Conservation (phyloP, 2,888 invertebrate species). For the Meliscaeva auricollis region DNA sequence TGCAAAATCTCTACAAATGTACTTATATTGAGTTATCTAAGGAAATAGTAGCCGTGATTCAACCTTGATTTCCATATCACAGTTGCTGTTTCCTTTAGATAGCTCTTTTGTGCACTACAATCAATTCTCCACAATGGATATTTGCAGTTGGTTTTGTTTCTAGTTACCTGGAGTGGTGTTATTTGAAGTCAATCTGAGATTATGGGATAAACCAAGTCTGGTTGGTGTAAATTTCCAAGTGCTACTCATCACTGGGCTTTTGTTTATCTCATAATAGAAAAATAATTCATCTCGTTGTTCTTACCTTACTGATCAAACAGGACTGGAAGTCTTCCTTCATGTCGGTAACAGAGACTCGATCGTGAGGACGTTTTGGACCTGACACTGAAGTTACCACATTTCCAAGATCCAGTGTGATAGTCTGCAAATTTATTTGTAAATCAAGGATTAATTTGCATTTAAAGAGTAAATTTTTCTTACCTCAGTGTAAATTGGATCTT, state of each 20-base stretch:
- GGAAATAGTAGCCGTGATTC: constrained; percentile 84
- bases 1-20: constrained; percentile 30
- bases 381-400: constrained; percentile 97
- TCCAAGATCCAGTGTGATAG: constrained; percentile 89
- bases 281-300: constrained; percentile 81
- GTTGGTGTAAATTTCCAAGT: constrained; percentile 78
- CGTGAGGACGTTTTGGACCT: constrained; percentile 98
- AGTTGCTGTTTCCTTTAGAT: constrained; percentile 84
- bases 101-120: constrained; percentile 83
- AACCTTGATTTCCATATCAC: constrained; percentile 81
- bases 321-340: constrained; percentile 95
- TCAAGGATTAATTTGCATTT: neutral
- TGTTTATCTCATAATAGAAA: constrained; percentile 83
- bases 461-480: constrained; percentile 78
- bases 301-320: constrained; percentile 95
- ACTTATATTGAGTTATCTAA: constrained; percentile 84
- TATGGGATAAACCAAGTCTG: constrained; percentile 84
- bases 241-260: constrained; percentile 84
- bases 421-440: constrained; percentile 66
- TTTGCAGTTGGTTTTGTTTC: neutral
- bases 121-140: constrained; percentile 21
- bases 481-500: constrained; percentile 94
- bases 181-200: constrained; percentile 59
- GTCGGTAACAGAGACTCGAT: constrained; percentile 94
- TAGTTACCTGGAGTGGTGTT: neutral